These are phyloP conservation scores for Polydrusus tereticollis DNA, from an alignment of 2,888 invertebrate genomes.

Conservation along the genomic window DNA sequence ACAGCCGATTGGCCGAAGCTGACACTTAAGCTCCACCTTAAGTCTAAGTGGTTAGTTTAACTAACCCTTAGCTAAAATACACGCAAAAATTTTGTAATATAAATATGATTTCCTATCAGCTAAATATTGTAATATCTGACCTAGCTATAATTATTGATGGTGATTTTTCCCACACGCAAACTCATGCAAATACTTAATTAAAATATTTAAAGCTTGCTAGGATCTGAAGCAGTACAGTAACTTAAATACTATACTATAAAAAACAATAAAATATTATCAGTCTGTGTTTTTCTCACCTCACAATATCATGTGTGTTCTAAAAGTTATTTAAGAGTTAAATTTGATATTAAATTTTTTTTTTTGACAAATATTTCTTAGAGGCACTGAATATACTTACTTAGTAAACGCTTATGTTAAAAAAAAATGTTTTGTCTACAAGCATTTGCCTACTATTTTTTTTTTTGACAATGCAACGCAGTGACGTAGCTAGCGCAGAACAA, in stretches of 20 bases:
- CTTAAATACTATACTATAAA: background rate
- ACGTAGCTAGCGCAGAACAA: too few relatives aligned
- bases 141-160: background rate
- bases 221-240: background rate
- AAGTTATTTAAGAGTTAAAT: conserved; percentile 24
- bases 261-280: conserved; percentile 24
- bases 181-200: background rate
- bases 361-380: conserved; percentile 40
- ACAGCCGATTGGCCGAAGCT: too few relatives aligned
- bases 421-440: conserved; percentile 7
- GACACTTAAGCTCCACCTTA: too few relatives aligned
- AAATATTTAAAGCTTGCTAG: background rate
- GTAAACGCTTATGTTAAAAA: conserved; percentile 23
- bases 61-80: too few relatives aligned
- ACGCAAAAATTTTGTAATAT: too few relatives aligned
- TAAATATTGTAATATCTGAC: too few relatives aligned
- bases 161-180: background rate
- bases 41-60: too few relatives aligned
- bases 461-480: background rate
- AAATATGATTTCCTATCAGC: too few relatives aligned
- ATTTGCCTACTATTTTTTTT: background rate
- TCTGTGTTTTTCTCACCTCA: conserved; percentile 32
- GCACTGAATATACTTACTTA: conserved; percentile 44
- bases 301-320: conserved; percentile 37
- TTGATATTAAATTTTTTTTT: conserved; percentile 27